Evolutionary conservation across 2,888 invertebrate genomes (phyloP).

Genomic region (Cantharis rufa): DNA sequence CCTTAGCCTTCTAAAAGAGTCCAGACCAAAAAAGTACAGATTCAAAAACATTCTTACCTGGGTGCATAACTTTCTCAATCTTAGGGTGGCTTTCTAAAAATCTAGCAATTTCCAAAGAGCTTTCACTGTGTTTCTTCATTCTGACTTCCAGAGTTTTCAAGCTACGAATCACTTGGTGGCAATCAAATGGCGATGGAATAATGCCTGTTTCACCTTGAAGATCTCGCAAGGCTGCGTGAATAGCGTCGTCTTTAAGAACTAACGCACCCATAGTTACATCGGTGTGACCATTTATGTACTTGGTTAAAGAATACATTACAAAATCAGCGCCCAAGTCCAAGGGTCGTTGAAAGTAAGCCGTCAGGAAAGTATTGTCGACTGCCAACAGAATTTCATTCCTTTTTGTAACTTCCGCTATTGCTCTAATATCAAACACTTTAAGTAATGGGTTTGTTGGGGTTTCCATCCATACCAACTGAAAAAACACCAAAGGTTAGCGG

Average conservation of each 20-base stretch:
- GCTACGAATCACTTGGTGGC: constrained; percentile 88
- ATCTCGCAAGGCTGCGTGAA: constrained; percentile 61
- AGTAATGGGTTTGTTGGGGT: constrained; percentile 88
- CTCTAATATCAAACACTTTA: constrained; percentile 79
- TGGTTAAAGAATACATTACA: constrained; percentile 40
- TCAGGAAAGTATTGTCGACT: constrained; percentile 38
- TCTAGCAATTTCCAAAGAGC: constrained; percentile 74
- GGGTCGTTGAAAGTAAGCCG: constrained; percentile 40
- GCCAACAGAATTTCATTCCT: constrained; percentile 39
- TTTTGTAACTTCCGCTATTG: constrained; percentile 64
- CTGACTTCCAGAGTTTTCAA: constrained; percentile 88
- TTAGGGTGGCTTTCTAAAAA: constrained; percentile 77
- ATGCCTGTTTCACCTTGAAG: constrained; percentile 64
- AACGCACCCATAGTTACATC: constrained; percentile 40
- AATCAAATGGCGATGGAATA: constrained; percentile 95
- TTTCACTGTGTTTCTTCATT: constrained; percentile 86
- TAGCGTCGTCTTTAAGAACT: constrained; percentile 31
- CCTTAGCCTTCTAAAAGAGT: no score
- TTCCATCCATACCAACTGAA: constrained; percentile 84
- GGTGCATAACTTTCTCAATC: constrained; percentile 77
- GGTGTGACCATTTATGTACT: constrained; percentile 44
- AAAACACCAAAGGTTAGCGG: constrained; percentile 19
- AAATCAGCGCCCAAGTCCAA: constrained; percentile 42
- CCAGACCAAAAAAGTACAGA: no score
- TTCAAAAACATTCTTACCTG: constrained; percentile 51